Conservation (phyloP, 2,797 vertebrate species). For the Psittacula derbiana region DNA sequence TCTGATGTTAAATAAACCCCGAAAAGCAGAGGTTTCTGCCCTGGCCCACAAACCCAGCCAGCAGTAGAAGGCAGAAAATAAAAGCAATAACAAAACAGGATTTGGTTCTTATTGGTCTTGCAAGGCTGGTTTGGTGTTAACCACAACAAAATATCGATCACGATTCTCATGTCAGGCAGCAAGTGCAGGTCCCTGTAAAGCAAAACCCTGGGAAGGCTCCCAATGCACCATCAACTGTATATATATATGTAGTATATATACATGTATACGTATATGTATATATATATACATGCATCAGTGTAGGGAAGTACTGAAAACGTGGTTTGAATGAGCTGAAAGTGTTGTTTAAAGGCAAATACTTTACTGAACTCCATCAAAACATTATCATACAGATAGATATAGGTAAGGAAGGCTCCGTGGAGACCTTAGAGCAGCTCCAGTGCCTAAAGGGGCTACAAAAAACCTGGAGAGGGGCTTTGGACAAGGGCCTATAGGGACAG, state of each 20-base stretch:
- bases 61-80: accelerated
- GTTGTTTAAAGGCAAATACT: neutral
- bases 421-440: neutral
- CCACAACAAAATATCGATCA: neutral
- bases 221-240: accelerated
- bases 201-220: neutral
- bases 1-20: neutral
- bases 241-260: no score
- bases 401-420: neutral
- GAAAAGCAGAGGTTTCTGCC: neutral
- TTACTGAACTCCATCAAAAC: neutral
- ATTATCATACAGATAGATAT: neutral
- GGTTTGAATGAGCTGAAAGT: neutral
- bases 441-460: neutral
- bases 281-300: accelerated
- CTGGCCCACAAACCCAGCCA: neutral
- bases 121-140: neutral
- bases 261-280: accelerated
- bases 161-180: accelerated
- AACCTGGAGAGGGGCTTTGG: neutral
- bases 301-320: neutral
- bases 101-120: neutral
- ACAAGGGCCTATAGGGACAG: neutral
- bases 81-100: neutral
- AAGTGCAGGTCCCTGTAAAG: accelerated